phyloP scores from a whole-genome alignment of 2,113 vertebrate species.

The Callocephalon fimbriatum region DNA sequence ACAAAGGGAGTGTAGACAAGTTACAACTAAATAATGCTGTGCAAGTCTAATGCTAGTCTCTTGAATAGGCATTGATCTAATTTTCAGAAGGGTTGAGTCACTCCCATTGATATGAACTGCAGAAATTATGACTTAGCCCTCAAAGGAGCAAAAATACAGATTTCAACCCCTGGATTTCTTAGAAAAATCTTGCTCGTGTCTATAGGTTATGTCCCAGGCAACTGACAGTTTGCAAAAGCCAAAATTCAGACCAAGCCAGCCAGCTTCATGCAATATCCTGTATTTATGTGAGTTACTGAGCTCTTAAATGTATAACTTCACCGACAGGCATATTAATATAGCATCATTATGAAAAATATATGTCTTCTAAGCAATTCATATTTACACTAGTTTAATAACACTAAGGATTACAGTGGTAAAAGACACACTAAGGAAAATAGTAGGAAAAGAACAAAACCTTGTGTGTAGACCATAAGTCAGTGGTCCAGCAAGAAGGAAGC shows the following conservation, averaged over 20 bases:
- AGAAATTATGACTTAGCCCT: neutral
- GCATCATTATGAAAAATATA: neutral
- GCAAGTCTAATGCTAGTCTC: neutral
- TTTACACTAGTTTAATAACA: neutral
- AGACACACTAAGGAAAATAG: neutral
- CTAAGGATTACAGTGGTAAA: neutral
- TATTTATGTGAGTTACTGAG: neutral
- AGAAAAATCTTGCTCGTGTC: neutral
- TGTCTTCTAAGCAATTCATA: neutral
- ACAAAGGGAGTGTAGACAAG: constrained; percentile 17
- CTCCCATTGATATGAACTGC: neutral
- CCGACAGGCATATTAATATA: neutral
- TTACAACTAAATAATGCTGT: constrained; percentile 27
- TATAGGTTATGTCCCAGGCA: neutral
- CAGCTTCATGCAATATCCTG: neutral
- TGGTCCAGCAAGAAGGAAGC: neutral
- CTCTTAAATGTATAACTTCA: neutral
- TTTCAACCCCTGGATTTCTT: neutral
- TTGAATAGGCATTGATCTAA: constrained; percentile 10
- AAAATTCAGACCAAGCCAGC: neutral
- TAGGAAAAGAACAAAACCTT: neutral
- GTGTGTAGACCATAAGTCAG: neutral
- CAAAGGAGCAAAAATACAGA: neutral
- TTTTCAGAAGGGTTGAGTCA: neutral
- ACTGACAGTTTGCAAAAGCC: neutral